A percentile compares a stretch with the other conserved stretches of the same genome.
Evolutionary conservation across 2,797 vertebrate species (phyloP).

Genomic region (Gymnoscopelus braueri): DNA sequence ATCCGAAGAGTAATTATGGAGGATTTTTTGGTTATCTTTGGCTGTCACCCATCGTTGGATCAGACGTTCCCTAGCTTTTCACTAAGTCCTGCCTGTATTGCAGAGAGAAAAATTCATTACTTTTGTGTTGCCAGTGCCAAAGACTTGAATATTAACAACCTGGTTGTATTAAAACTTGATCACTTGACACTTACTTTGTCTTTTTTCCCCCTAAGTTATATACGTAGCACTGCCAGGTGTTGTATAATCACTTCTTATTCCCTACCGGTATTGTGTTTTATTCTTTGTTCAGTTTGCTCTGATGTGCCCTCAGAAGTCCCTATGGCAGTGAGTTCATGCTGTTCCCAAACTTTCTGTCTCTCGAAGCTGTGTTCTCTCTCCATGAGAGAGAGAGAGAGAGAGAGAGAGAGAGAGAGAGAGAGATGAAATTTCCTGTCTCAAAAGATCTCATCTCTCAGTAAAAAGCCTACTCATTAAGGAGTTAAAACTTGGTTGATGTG

Average conservation of each 20-base stretch:
- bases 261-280: conserved; percentile 54
- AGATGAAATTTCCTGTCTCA: too few relatives aligned
- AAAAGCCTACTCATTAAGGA: too few relatives aligned
- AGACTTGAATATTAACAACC: conserved; percentile 73
- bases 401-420: too few relatives aligned
- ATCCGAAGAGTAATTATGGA: conserved; percentile 68
- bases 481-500: too few relatives aligned
- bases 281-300: conserved; percentile 38
- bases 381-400: too few relatives aligned
- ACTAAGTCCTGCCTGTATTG: conserved; percentile 52
- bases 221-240: conserved; percentile 73
- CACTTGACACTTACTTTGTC: conserved; percentile 33
- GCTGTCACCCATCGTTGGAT: conserved; percentile 76
- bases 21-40: conserved; percentile 66
- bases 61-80: conserved; percentile 63
- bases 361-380: too few relatives aligned
- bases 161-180: conserved; percentile 55
- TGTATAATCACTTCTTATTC: conserved; percentile 63
- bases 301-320: conserved; percentile 61
- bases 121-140: conserved; percentile 58
- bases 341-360: too few relatives aligned
- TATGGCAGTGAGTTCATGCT: background rate
- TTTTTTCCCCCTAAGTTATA: conserved; percentile 47
- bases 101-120: conserved; percentile 59
- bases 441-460: too few relatives aligned